Evolutionary conservation across 2,888 invertebrate genomes (phyloP), one percentile per base, ranked within the genome.

Genomic region (Zygogramma bicolorata): DNA sequence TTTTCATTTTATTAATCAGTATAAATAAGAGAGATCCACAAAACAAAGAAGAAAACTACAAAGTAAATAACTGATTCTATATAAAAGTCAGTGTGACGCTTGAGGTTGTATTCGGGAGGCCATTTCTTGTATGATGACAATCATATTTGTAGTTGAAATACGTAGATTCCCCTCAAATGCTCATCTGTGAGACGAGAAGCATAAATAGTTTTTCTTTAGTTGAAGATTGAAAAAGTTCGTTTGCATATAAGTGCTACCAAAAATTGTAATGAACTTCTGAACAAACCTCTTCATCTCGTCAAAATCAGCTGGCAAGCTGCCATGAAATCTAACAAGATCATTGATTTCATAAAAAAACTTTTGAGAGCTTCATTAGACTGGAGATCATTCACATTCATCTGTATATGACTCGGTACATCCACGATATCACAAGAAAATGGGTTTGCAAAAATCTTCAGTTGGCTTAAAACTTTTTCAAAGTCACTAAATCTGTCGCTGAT

Each of bases 191-290:
- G 31, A 31, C 31, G 31, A 31, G 31, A 31, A 31, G 31, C 31
- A 31, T 31, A 6, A 6, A 31, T 31, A 6, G 4, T 31, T 31
- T 31, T 31, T 31, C 31, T 31, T 4, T 31, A 31, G 7, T 31
- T 31, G 31, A 31, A 3, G 7, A 31, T 31, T 31, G 59, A 46
- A 40, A 25, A 59, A 38, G 15, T 22, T 15, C n/a, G 25, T 31
- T 38, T 34, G 34, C 38, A 22, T 61, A n/a, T 66, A 68, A 75
- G 63, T 72, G 42, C 31, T 70, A 75, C 22, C 68, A 72, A 6
- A 75, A 38, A 29, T 65, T 67, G 10, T 70, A 58, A 57, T 29
- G 60, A 8, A 75, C 49, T 7, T 15, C 69, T 70, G 68, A 40
- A 70, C 70, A 57, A 40, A 68, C 31, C 4, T 31, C 7, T 31